Evolutionary conservation across 2,888 invertebrate species (phyloP).

Genomic region (Tetropium fuscum): DNA sequence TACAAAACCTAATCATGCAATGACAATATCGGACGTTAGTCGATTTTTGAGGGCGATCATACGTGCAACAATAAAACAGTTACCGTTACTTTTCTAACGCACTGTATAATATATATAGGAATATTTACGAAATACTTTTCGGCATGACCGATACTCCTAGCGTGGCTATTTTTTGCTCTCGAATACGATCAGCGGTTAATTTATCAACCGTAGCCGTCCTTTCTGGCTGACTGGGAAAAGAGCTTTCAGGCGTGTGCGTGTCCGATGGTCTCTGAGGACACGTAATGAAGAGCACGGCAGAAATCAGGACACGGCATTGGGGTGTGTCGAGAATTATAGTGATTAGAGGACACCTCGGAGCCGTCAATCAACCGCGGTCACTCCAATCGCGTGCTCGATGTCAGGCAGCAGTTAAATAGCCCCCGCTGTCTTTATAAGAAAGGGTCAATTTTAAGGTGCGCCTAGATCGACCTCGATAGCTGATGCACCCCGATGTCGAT

Average conservation of each 20-base stretch:
- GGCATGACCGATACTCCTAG: too few relatives aligned
- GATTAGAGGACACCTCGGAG: slow-evolving; percentile 42
- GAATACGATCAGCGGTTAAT: too few relatives aligned
- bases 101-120: too few relatives aligned
- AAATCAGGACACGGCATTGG: slow-evolving; percentile 36
- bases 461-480: slow-evolving; percentile 11
- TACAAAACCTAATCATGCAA: too few relatives aligned
- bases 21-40: too few relatives aligned
- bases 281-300: slow-evolving; percentile 32
- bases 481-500: slow-evolving; percentile 2
- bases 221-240: slow-evolving; percentile 9
- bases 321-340: slow-evolving; percentile 43
- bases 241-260: slow-evolving; percentile 32
- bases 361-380: slow-evolving; percentile 24
- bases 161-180: too few relatives aligned
- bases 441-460: slow-evolving; percentile 35
- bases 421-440: slow-evolving; percentile 7
- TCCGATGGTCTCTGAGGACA: slow-evolving; percentile 21
- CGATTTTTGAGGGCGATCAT: too few relatives aligned
- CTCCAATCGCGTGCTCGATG: slow-evolving; percentile 6
- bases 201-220: too few relatives aligned
- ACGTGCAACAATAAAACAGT: too few relatives aligned
- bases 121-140: too few relatives aligned
- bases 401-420: neutral
- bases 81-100: too few relatives aligned